These are phyloP conservation scores for Calcarius lapponicus DNA, from an alignment of 2,797 vertebrate genomes.

Conservation along the genomic window DNA sequence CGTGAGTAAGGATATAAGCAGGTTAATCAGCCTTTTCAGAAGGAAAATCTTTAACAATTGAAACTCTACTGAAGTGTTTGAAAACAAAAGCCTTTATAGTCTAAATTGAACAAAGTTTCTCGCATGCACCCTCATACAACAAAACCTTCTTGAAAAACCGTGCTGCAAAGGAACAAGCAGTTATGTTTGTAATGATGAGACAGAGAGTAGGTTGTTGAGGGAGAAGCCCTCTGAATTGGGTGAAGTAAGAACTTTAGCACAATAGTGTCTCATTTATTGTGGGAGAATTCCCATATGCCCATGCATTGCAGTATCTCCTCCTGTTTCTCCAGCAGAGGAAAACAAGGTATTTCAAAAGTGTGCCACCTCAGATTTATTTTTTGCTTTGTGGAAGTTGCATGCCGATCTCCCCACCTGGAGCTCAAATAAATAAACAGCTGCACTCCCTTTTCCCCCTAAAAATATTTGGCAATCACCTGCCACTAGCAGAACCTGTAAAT, in stretches of 20 bases:
- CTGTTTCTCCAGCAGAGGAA: neutral
- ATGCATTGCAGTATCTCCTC: neutral
- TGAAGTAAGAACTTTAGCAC: conserved; percentile 4
- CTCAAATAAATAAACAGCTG: conserved; percentile 26
- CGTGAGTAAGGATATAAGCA: neutral
- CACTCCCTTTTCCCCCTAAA: conserved; percentile 10
- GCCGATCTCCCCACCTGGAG: neutral
- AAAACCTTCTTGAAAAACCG: conserved; percentile 27
- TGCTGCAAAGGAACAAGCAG: neutral
- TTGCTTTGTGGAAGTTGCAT: neutral
- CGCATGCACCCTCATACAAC: neutral
- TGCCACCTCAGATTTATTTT: neutral
- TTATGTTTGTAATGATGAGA: neutral
- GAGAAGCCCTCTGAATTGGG: conserved; percentile 17
- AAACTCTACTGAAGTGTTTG: neutral
- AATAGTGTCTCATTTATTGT: neutral
- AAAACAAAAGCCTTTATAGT: neutral
- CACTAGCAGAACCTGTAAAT: conserved; percentile 58
- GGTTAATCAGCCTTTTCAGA: conserved; percentile 47
- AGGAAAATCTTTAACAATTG: conserved; percentile 40
- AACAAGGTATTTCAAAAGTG: neutral
- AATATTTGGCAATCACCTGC: conserved; percentile 38
- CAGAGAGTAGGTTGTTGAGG: neutral
- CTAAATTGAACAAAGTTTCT: neutral
- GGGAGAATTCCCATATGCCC: conserved; percentile 41